Conservation (phyloP, 2,113 vertebrate genomes). For the Craseonycteris thonglongyai region DNA sequence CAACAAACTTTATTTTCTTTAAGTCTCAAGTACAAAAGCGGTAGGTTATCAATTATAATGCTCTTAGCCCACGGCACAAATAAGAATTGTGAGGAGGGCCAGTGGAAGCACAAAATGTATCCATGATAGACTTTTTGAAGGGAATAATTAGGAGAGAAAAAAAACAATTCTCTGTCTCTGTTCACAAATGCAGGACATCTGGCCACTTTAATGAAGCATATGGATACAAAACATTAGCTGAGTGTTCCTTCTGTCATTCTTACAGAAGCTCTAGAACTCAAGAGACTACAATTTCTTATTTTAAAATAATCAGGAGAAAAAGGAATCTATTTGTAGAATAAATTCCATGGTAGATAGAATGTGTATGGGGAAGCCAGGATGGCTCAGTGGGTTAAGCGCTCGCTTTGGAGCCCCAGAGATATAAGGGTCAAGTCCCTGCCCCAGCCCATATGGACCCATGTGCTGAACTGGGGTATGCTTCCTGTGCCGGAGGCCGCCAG, state of each 20-base stretch:
- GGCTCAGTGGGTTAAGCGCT: too few relatives aligned
- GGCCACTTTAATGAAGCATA: constrained; percentile 56
- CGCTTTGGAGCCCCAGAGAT: too few relatives aligned
- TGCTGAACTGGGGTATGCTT: too few relatives aligned
- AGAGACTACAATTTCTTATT: constrained; percentile 7
- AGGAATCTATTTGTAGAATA: neutral
- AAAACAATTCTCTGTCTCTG: neutral
- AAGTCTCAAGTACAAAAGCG: neutral
- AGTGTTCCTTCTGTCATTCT: constrained; percentile 56
- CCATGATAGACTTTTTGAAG: neutral
- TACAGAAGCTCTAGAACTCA: constrained; percentile 35
- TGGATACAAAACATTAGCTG: constrained; percentile 44
- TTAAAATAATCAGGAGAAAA: constrained; percentile 30
- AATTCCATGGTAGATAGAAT: neutral
- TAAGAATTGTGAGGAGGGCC: neutral
- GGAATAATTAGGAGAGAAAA: neutral
- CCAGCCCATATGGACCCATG: too few relatives aligned
- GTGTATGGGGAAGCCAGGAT: too few relatives aligned
- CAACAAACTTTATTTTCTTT: neutral
- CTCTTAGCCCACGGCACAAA: neutral
- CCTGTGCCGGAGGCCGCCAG: too few relatives aligned
- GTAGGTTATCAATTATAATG: neutral
- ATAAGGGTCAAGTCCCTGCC: too few relatives aligned
- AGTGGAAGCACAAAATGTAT: neutral
- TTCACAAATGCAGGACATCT: constrained; percentile 53